A percentile compares a stretch with the other conserved stretches of the same genome.
Evolutionary conservation across 1,140 invertebrate genomes (phyloP).

Genomic region (Neodiprion pinetum): DNA sequence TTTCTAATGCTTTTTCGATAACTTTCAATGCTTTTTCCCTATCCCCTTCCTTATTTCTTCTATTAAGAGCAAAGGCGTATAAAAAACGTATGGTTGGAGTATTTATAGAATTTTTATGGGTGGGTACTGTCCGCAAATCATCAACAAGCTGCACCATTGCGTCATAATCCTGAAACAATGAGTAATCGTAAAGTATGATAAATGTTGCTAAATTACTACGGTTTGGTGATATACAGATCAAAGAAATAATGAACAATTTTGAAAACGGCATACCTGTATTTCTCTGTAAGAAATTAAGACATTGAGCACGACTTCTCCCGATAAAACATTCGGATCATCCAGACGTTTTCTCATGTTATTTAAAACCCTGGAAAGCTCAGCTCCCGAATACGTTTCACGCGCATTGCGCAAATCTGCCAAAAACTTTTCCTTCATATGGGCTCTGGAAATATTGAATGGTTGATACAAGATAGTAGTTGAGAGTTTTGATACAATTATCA

Average conservation of each 20-base stretch:
- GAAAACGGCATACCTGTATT: slow-evolving; percentile 70
- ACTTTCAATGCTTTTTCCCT: slow-evolving; percentile 92
- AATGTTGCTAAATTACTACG: slow-evolving; percentile 11
- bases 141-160: slow-evolving; percentile 97
- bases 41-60: slow-evolving; percentile 93
- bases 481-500: no score
- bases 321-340: slow-evolving; percentile 96
- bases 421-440: slow-evolving; percentile 98
- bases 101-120: slow-evolving; percentile 87
- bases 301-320: slow-evolving; percentile 92
- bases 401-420: slow-evolving; percentile 92
- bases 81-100: slow-evolving; percentile 90
- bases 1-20: slow-evolving; percentile 88
- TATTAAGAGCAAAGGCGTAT: slow-evolving; percentile 97
- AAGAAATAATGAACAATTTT: slow-evolving; percentile 9
- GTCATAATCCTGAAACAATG: slow-evolving; percentile 83
- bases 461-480: no score
- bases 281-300: slow-evolving; percentile 92
- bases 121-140: slow-evolving; percentile 92
- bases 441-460: slow-evolving; percentile 65
- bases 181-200: slow-evolving; percentile 14
- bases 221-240: slow-evolving; percentile 4
- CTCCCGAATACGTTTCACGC: slow-evolving; percentile 84
- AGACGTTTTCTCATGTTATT: slow-evolving; percentile 91
- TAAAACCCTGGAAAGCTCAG: slow-evolving; percentile 85